These are phyloP conservation scores for Etheostoma spectabile DNA, from an alignment of 2,113 vertebrate genomes.

Conservation along the genomic window DNA sequence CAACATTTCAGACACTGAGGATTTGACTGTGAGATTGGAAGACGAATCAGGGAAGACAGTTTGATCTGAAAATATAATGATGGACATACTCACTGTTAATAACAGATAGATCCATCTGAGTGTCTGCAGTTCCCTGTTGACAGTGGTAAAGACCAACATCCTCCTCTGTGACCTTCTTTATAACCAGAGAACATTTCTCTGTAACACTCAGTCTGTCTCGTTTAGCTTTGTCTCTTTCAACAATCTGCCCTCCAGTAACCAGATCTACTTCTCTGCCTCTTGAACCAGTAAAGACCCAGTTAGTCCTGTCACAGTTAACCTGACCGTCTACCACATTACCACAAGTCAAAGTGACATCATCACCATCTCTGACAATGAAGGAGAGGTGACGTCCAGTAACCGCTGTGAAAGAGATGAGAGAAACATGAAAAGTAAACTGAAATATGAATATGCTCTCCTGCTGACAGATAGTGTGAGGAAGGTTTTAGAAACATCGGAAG, in stretches of 20 bases:
- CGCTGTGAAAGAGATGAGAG: background rate
- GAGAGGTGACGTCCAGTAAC: background rate
- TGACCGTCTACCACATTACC: background rate
- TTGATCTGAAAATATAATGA: too few relatives aligned
- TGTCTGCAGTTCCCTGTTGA: background rate
- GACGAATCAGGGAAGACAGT: too few relatives aligned
- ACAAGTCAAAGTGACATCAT: background rate
- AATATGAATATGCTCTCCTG: background rate
- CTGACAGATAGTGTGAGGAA: too few relatives aligned
- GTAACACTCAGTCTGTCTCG: conserved; percentile 20
- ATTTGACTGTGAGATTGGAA: too few relatives aligned
- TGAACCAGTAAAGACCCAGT: too few relatives aligned
- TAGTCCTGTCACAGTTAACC: background rate
- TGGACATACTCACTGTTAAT: background rate
- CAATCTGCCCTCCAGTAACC: background rate
- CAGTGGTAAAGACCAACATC: conserved; percentile 4
- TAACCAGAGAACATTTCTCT: background rate
- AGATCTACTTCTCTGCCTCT: rapidly evolving
- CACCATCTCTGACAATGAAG: background rate
- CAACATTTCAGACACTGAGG: background rate
- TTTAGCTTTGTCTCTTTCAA: background rate
- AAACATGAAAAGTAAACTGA: too few relatives aligned
- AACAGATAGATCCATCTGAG: background rate
- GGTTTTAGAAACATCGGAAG: too few relatives aligned
- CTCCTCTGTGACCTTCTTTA: background rate